Conservation (phyloP, 2,797 vertebrate species). For the Miichthys miiuy region DNA sequence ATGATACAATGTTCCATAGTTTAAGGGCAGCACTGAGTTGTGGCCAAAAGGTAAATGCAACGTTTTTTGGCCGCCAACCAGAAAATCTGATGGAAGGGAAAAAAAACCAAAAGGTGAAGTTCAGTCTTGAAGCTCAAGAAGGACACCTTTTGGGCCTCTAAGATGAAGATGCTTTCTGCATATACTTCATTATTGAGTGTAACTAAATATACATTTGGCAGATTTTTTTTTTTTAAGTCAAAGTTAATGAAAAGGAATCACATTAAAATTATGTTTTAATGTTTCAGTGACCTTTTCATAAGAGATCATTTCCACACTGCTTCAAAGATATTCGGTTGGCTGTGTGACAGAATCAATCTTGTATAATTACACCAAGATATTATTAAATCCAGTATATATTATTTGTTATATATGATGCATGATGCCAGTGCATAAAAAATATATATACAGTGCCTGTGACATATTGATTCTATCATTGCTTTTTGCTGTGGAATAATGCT, state of each 20-base stretch:
- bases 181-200: background rate
- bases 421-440: background rate
- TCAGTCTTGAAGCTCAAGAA: background rate
- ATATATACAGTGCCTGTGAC: conserved; percentile 2
- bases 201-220: background rate
- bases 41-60: background rate
- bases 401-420: conserved; percentile 12
- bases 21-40: background rate
- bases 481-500: conserved; percentile 12
- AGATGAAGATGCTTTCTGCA: background rate
- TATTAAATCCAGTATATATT: background rate
- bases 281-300: background rate
- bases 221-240: background rate
- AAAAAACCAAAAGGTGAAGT: background rate
- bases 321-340: background rate
- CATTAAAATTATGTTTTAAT: background rate
- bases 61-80: background rate
- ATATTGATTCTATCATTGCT: conserved; percentile 16
- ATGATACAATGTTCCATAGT: background rate
- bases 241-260: background rate
- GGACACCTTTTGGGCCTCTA: background rate
- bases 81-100: background rate
- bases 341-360: background rate
- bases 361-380: background rate
- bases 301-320: background rate